phyloP scores from a whole-genome alignment of 2,797 vertebrate species.

The Pseudotriccus pelzelni region DNA sequence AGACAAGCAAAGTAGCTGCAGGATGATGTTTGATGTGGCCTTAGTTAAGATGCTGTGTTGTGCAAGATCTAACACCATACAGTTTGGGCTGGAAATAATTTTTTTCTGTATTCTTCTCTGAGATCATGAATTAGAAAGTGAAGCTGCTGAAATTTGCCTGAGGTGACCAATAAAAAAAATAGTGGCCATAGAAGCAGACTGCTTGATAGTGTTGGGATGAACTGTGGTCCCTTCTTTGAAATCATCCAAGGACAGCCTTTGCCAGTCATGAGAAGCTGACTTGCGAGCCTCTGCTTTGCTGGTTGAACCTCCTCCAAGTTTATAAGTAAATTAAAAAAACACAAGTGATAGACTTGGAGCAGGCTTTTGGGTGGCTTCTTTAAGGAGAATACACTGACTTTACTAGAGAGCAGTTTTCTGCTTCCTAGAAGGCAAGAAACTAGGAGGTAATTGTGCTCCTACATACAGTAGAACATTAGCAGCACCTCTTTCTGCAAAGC shows the following conservation, averaged over 20 bases:
- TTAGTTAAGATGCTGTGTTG: accelerated
- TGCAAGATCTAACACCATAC: background rate
- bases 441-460: accelerated
- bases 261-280: background rate
- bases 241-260: background rate
- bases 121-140: background rate
- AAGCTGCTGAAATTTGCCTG: background rate
- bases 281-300: background rate
- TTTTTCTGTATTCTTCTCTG: background rate
- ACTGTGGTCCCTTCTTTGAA: background rate
- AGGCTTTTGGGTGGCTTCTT: background rate
- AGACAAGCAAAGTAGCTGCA: background rate
- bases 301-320: background rate
- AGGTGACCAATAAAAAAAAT: background rate
- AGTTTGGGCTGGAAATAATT: background rate
- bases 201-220: background rate
- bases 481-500: background rate
- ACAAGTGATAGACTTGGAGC: background rate
- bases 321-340: background rate
- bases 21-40: background rate
- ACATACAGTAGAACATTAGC: background rate
- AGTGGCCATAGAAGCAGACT: background rate
- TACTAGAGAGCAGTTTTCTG: background rate
- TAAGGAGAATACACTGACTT: background rate
- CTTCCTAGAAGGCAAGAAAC: background rate